Evolutionary conservation across 1,140 invertebrate species (phyloP).

Genomic region (Steinernema khuongi): DNA sequence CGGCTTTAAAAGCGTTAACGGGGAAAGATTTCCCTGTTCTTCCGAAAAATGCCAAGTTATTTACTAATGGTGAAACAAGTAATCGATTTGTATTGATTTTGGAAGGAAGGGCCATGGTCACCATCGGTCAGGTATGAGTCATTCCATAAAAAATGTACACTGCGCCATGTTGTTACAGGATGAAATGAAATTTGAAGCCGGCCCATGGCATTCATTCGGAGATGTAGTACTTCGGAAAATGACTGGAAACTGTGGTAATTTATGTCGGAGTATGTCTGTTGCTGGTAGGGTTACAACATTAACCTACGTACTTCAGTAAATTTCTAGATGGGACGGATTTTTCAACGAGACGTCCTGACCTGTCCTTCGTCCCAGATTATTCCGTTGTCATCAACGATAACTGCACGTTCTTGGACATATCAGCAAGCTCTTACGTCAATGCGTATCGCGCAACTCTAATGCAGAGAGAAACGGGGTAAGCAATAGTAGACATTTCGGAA

Average conservation of each 20-base stretch:
- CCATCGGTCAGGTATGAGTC: slow-evolving; percentile 33
- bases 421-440: slow-evolving; percentile 32
- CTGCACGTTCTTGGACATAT: slow-evolving; percentile 40
- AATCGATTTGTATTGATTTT: slow-evolving; percentile 37
- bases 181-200: slow-evolving; percentile 42
- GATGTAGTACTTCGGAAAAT: slow-evolving; percentile 32
- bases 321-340: slow-evolving; percentile 29
- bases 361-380: slow-evolving; percentile 37
- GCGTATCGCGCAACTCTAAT: slow-evolving; percentile 35
- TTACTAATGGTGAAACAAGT: slow-evolving; percentile 37
- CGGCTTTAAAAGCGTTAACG: slow-evolving; percentile 25
- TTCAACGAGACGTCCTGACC: slow-evolving; percentile 27
- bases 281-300: slow-evolving; percentile 18
- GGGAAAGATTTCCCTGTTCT: slow-evolving; percentile 28
- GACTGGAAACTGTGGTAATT: slow-evolving; percentile 16
- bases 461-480: slow-evolving; percentile 33
- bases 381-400: slow-evolving; percentile 33
- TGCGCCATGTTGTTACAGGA: slow-evolving; percentile 13
- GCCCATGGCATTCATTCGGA: slow-evolving; percentile 40
- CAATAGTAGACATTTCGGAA: not conserved
- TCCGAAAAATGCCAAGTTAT: slow-evolving; percentile 36
- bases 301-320: not conserved
- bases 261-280: slow-evolving; percentile 32
- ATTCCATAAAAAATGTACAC: not conserved
- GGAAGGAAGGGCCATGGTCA: slow-evolving; percentile 37